These are phyloP conservation scores for Alligator mississippiensis DNA, from an alignment of 2,113 vertebrate species.

Conservation along the genomic window DNA sequence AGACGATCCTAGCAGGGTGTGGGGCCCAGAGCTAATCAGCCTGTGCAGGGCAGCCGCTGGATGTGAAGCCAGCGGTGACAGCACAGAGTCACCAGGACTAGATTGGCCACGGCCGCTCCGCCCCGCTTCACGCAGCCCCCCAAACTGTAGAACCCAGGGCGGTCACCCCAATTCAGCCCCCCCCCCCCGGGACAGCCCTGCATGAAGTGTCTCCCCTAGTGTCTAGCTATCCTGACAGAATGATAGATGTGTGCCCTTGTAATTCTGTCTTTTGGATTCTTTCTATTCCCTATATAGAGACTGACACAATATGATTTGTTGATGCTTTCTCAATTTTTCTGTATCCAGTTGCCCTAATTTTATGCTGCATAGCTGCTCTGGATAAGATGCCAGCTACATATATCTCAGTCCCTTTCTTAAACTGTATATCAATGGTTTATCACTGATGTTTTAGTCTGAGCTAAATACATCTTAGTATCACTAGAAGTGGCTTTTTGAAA, in stretches of 20 bases:
- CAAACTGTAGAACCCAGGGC: too few species aligned
- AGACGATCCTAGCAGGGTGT: too few species aligned
- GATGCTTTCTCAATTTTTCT: neutral
- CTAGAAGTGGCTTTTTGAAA: neutral
- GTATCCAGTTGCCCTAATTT: neutral
- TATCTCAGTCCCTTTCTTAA: neutral
- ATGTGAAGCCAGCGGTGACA: too few species aligned
- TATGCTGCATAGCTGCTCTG: neutral
- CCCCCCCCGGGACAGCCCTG: too few species aligned
- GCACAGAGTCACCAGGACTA: too few species aligned
- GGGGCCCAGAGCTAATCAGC: too few species aligned
- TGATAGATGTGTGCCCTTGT: neutral
- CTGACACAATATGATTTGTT: neutral
- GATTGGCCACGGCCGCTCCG: too few species aligned
- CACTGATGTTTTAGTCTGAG: neutral
- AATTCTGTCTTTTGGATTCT: neutral
- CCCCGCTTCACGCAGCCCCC: too few species aligned
- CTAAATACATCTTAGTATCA: neutral
- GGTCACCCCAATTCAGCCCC: too few species aligned
- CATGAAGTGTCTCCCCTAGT: neutral
- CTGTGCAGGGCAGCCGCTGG: too few species aligned
- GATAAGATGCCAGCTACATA: neutral
- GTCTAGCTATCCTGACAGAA: neutral
- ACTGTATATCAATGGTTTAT: neutral
- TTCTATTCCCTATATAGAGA: neutral